Percentiles rank a stretch among this genome's conserved stretches.
phyloP scores from a whole-genome alignment of 2,113 vertebrate genomes.

The Heloderma charlesbogerti region DNA sequence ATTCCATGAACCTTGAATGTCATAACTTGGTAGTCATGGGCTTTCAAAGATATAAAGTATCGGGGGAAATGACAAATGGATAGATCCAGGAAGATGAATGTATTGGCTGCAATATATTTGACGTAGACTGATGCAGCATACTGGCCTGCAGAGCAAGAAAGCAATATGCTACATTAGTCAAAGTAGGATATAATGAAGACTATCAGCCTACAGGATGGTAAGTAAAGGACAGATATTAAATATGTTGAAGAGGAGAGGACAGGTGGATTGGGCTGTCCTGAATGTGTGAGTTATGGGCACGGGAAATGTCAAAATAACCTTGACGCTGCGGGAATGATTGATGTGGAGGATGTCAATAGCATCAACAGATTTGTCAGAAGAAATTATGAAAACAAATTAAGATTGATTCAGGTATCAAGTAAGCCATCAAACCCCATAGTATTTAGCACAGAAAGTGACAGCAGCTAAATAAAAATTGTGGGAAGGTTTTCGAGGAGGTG shows the following conservation, averaged over 20 bases:
- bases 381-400: constrained; percentile 42
- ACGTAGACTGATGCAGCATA: neutral
- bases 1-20: neutral
- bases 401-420: constrained; percentile 28
- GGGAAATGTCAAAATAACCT: constrained; percentile 27
- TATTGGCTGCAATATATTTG: neutral
- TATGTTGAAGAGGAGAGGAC: constrained; percentile 1
- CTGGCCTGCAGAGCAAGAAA: neutral
- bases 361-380: constrained; percentile 21
- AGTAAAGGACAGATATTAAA: constrained; percentile 14
- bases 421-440: constrained; percentile 12
- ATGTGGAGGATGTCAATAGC: neutral
- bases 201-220: neutral
- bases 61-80: neutral
- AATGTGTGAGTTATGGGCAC: neutral
- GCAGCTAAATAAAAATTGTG: neutral
- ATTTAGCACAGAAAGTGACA: constrained; percentile 5
- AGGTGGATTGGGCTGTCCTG: neutral
- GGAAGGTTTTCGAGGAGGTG: neutral
- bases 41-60: neutral
- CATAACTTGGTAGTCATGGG: neutral
- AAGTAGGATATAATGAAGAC: constrained; percentile 16
- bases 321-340: constrained; percentile 19
- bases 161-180: constrained; percentile 17
- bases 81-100: neutral